These are phyloP conservation scores for Chloropsis hardwickii DNA, from an alignment of 2,113 vertebrate genomes.

Conservation along the genomic window DNA sequence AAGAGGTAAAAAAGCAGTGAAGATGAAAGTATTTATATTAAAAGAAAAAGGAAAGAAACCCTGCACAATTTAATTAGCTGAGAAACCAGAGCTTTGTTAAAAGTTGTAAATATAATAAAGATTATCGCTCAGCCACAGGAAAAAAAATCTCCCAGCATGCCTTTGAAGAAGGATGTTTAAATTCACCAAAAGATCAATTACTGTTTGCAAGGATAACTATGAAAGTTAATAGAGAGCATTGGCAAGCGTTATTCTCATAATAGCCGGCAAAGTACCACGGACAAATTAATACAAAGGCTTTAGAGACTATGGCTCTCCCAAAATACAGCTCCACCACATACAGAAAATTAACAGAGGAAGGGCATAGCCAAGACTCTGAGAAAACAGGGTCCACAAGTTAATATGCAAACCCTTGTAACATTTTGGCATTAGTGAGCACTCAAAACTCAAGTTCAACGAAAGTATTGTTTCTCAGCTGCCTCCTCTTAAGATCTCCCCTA, in stretches of 20 bases:
- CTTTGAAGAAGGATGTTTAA: constrained; percentile 26
- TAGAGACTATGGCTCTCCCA: neutral
- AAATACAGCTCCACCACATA: constrained; percentile 25
- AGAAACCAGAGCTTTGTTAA: constrained; percentile 19
- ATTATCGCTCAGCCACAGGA: neutral
- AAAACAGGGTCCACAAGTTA: neutral
- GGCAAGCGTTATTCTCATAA: neutral
- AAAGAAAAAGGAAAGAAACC: neutral
- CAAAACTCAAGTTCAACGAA: neutral
- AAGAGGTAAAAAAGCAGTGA: constrained; percentile 13
- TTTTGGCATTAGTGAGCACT: neutral
- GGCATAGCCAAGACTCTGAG: neutral
- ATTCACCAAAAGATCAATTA: constrained; percentile 48
- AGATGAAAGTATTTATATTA: constrained; percentile 4
- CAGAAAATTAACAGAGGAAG: neutral
- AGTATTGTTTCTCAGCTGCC: neutral
- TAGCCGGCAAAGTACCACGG: neutral
- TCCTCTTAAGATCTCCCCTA: neutral
- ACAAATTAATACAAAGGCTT: constrained; percentile 45
- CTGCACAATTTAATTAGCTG: constrained; percentile 30
- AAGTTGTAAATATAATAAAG: constrained; percentile 36
- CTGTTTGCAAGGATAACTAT: constrained; percentile 38
- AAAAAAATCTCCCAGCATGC: constrained; percentile 21
- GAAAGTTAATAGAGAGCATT: constrained; percentile 28
- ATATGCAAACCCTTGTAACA: neutral